phyloP scores from a whole-genome alignment of 2,797 vertebrate genomes.

The Eurystomus glaucurus region DNA sequence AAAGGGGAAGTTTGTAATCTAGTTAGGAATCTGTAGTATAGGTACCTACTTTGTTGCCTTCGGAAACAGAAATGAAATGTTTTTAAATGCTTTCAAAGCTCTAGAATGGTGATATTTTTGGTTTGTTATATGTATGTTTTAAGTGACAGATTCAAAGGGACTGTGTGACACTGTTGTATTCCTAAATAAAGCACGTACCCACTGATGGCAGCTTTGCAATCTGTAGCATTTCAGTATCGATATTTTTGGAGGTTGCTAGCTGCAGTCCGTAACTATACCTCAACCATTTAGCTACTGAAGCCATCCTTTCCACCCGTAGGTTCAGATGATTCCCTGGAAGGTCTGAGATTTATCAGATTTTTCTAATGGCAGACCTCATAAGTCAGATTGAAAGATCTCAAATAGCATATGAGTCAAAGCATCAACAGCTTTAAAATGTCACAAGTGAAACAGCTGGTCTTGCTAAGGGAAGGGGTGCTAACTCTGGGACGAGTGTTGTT shows the following conservation, averaged over 20 bases:
- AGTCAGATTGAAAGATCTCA: constrained; percentile 74
- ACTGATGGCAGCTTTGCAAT: constrained; percentile 70
- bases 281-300: constrained; percentile 33
- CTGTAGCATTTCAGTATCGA: constrained; percentile 29
- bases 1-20: not conserved
- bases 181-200: constrained; percentile 61
- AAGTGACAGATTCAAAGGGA: not conserved
- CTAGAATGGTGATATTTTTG: constrained; percentile 18
- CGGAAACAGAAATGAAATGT: not conserved
- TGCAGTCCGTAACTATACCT: constrained; percentile 61
- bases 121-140: not conserved
- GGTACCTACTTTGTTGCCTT: not conserved
- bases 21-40: not conserved
- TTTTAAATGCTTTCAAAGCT: not conserved
- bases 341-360: constrained; percentile 78
- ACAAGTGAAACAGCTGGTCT: constrained; percentile 75
- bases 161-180: constrained; percentile 47
- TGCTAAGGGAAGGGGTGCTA: constrained; percentile 32
- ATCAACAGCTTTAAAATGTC: constrained; percentile 77
- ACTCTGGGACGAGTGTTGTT: constrained; percentile 1
- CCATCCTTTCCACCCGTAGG: constrained; percentile 71
- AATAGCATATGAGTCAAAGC: constrained; percentile 74
- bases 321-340: constrained; percentile 76
- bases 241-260: constrained; percentile 71
- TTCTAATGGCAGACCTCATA: constrained; percentile 70